Evolutionary conservation across 1,140 invertebrate species (phyloP), one percentile per base, ranked within the genome.

Genomic region (Reticulitermes speratus): DNA sequence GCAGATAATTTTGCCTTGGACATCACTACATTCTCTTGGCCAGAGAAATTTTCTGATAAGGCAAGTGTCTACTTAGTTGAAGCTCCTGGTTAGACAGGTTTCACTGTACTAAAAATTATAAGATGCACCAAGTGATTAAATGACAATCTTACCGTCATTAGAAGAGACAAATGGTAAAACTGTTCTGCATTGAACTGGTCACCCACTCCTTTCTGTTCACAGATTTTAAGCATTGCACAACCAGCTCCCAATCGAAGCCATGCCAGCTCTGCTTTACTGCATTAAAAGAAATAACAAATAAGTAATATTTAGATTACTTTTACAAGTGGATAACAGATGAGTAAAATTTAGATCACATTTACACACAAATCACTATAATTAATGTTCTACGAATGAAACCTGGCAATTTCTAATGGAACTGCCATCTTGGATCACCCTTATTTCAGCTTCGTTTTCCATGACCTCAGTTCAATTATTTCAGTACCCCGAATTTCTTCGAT

Each of bases 161-260:
- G 93, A 89, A 96, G 94, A 1, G 98, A 97, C 25, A 99, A 92
- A 89, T 97, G 97, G 90, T 98, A 98, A 92, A 98, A 99, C 91
- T 99, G 98, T 89, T 98, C 97, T 2, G 96, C 95, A 19, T 96
- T 97, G 89, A 97, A 97, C 89, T 98, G 96, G 91, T 99, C 98
- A 30, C 97, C 97, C 82, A 98, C 98, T 86, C 96, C 97, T 90
- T 98, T 98, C 90, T 98, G 97, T 90, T 99, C 97, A 91, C 97
- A 98, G 69, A 99, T 96, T 91, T 99, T 99, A 44, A 99, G 91
- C 96, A 99, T 98, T 25, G 97, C 97, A 90, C 96, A 97, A 44
- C 97, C 98, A 48, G 98, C 98, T 32, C 96, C 95, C 11, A 99
- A 91, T 86, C 98, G 93, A 52, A 99, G 90, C 94, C 98, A 97